Evolutionary conservation across 2,797 vertebrate species (phyloP).

Genomic region (Myripristis murdjan): DNA sequence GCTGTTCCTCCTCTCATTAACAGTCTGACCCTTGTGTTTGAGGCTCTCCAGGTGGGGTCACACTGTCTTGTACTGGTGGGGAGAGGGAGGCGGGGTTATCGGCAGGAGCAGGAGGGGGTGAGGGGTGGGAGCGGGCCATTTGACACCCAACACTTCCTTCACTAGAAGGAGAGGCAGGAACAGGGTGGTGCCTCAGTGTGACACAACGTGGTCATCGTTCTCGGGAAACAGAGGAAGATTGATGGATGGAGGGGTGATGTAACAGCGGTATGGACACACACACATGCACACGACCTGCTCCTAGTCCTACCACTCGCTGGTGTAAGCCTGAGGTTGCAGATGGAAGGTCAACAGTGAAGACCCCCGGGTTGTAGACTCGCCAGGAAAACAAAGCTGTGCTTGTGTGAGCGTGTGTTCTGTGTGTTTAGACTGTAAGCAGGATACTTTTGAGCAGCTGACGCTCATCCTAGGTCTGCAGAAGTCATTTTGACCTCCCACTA

Average conservation of each 20-base stretch:
- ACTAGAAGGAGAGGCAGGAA: not conserved
- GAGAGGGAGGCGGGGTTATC: constrained; percentile 10
- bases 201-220: constrained; percentile 3
- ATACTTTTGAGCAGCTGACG: constrained; percentile 72
- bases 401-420: constrained; percentile 58
- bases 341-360: constrained; percentile 42
- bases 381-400: constrained; percentile 53
- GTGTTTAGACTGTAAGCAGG: constrained; percentile 74
- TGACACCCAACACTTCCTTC: constrained; percentile 11
- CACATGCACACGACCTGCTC: constrained; percentile 16
- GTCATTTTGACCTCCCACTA: constrained; percentile 24
- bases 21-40: constrained; percentile 69
- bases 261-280: constrained; percentile 23
- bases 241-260: constrained; percentile 33
- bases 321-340: constrained; percentile 41
- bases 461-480: constrained; percentile 52
- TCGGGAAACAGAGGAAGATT: constrained; percentile 7
- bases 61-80: constrained; percentile 42
- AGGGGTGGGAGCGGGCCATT: not conserved
- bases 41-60: constrained; percentile 60
- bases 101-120: constrained; percentile 18
- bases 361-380: constrained; percentile 27
- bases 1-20: constrained; percentile 58
- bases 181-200: constrained; percentile 5
- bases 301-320: constrained; percentile 18